Evolutionary conservation across 2,888 invertebrate species (phyloP).

Genomic region (Junonia oenone): DNA sequence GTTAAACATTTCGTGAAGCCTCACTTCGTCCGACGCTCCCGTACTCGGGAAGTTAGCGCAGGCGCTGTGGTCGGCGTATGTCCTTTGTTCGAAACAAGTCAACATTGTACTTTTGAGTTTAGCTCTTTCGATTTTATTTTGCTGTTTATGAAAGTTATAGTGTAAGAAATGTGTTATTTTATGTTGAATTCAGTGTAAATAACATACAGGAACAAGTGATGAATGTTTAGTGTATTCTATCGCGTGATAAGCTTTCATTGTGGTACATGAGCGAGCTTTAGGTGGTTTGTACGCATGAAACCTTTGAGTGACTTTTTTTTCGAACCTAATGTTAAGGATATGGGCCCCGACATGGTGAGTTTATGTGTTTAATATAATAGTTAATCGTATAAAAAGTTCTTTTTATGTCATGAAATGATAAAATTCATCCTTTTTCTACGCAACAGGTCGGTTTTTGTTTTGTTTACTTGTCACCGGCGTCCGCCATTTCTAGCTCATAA

Average conservation of each 20-base stretch:
- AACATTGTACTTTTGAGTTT: conserved; percentile 71
- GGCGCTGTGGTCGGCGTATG: conserved; percentile 76
- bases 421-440: conserved; percentile 56
- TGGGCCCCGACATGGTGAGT: conserved; percentile 90
- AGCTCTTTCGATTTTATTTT: conserved; percentile 57
- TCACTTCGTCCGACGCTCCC: conserved; percentile 57
- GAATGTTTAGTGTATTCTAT: conserved; percentile 48
- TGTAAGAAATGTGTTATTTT: conserved; percentile 56
- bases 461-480: conserved; percentile 81
- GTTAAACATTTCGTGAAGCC: conserved; percentile 41
- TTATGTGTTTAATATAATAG: conserved; percentile 41
- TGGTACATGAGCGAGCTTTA: conserved; percentile 66
- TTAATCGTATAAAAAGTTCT: conserved; percentile 38
- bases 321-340: conserved; percentile 87
- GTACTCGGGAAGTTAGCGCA: conserved; percentile 66
- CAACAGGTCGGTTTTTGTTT: conserved; percentile 82
- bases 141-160: conserved; percentile 42
- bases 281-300: conserved; percentile 81
- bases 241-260: conserved; percentile 52
- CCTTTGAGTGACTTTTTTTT: conserved; percentile 84
- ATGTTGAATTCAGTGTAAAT: conserved; percentile 40
- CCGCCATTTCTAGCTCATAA: conserved; percentile 77
- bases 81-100: conserved; percentile 80
- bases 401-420: conserved; percentile 67
- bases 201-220: conserved; percentile 43